A percentile compares a stretch with the other conserved stretches of the same genome.
Evolutionary conservation across 2,797 vertebrate genomes (phyloP).

Genomic region (Phalloptychus januarius): DNA sequence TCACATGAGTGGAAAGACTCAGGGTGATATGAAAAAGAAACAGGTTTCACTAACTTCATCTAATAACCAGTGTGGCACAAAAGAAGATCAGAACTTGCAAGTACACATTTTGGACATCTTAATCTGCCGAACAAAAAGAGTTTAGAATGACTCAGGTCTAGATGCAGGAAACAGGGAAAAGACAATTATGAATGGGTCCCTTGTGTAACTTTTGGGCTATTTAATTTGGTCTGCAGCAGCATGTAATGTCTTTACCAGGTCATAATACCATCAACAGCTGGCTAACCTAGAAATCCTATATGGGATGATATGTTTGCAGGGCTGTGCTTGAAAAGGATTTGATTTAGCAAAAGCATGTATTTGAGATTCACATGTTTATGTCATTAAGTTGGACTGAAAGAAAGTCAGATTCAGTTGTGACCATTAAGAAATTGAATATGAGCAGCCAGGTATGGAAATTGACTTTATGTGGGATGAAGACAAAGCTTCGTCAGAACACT

Average conservation of each 20-base stretch:
- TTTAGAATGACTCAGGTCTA: constrained; percentile 52
- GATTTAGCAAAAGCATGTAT: constrained; percentile 52
- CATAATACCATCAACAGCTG: constrained; percentile 50
- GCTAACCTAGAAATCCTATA: constrained; percentile 38
- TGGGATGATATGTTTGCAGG: constrained; percentile 50
- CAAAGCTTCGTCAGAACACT: background rate
- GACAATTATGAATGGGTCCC: constrained; percentile 50
- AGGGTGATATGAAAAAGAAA: background rate
- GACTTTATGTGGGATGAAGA: constrained; percentile 1
- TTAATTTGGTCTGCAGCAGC: constrained; percentile 64
- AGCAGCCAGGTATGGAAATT: constrained; percentile 21
- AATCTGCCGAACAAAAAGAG: constrained; percentile 32
- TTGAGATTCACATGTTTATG: constrained; percentile 66
- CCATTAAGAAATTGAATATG: constrained; percentile 40
- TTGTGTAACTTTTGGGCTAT: constrained; percentile 48
- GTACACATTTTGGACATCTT: constrained; percentile 28
- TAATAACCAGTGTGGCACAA: background rate
- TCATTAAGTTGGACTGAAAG: constrained; percentile 63
- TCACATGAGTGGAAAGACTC: background rate
- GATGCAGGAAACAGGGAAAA: constrained; percentile 53
- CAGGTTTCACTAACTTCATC: background rate
- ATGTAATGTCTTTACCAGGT: constrained; percentile 74
- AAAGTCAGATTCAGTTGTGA: constrained; percentile 61
- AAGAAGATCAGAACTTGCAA: constrained; percentile 17
- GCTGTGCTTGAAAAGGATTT: constrained; percentile 50